Conservation (phyloP, 2,797 vertebrate genomes). For the Heliangelus exortis region DNA sequence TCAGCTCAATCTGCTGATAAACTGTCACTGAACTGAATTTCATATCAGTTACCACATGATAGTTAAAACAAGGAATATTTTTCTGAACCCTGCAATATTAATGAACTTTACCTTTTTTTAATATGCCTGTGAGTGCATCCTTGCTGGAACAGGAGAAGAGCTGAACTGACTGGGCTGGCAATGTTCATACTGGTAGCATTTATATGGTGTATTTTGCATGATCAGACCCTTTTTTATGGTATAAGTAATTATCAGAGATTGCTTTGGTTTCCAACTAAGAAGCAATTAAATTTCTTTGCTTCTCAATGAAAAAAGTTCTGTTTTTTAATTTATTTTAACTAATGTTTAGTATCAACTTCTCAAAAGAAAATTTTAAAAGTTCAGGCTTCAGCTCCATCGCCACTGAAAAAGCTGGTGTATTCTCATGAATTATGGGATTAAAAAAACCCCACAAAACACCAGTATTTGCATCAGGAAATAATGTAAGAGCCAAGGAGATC, state of each 20-base stretch:
- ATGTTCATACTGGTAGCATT: background rate
- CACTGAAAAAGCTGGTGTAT: background rate
- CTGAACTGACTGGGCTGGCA: background rate
- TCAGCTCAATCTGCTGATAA: background rate
- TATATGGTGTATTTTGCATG: background rate
- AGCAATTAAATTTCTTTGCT: background rate
- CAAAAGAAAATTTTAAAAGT: background rate
- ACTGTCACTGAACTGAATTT: background rate
- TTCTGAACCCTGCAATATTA: background rate
- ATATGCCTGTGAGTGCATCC: accelerated
- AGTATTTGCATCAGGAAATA: background rate
- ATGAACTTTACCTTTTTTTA: background rate
- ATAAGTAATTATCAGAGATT: background rate
- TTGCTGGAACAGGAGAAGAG: background rate
- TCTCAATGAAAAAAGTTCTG: background rate
- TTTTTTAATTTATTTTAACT: background rate
- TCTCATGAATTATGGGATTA: background rate
- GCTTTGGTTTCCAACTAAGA: background rate
- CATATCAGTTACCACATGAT: background rate
- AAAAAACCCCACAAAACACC: background rate
- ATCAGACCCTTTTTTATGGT: background rate
- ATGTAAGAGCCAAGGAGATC: background rate
- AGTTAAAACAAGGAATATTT: background rate
- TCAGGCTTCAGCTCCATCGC: background rate
- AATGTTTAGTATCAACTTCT: background rate